Percentiles rank a stretch among this genome's conserved stretches.
These are phyloP conservation scores for Potorous gilbertii DNA, from an alignment of 2,797 vertebrate species.

Conservation along the genomic window DNA sequence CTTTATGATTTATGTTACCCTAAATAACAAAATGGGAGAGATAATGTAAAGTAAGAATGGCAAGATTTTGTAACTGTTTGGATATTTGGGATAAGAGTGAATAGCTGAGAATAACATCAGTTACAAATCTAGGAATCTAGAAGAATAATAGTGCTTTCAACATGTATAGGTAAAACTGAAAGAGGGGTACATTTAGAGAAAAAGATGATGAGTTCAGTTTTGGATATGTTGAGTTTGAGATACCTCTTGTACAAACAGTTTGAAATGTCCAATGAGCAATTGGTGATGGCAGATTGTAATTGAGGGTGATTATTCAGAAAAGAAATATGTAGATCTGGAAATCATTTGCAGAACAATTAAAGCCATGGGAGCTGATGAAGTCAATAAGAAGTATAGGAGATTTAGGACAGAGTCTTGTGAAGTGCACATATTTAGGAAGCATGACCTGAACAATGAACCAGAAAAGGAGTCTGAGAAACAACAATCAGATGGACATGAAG, in stretches of 20 bases:
- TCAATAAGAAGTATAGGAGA: background rate
- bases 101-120: background rate
- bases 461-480: background rate
- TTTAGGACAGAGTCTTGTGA: background rate
- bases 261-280: background rate
- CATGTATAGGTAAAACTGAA: background rate
- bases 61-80: background rate
- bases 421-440: background rate
- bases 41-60: background rate
- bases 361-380: background rate
- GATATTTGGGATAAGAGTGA: background rate
- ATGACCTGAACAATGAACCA: background rate
- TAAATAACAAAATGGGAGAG: background rate
- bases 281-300: background rate
- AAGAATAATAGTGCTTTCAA: background rate
- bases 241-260: background rate
- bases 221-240: background rate
- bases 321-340: background rate
- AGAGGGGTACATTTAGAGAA: background rate
- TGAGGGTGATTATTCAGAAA: background rate
- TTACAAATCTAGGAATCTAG: background rate
- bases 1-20: background rate
- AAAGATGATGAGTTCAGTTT: background rate
- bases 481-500: background rate
- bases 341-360: background rate